Conservation (phyloP, 1,140 invertebrate genomes). For the Hyles euphorbiae region DNA sequence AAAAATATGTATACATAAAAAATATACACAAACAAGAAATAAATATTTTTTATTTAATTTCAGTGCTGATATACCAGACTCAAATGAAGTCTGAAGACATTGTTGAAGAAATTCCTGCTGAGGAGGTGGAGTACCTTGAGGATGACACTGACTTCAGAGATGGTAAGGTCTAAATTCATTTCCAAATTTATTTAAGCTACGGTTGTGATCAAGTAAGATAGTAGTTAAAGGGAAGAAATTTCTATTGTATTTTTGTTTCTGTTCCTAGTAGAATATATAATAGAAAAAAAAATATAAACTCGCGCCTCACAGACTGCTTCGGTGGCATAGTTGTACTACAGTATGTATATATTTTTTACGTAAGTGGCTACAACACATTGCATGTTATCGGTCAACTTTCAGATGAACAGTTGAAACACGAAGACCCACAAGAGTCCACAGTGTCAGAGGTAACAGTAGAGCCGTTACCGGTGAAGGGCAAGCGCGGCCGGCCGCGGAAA, state of each 20-base stretch:
- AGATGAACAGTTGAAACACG: constrained; percentile 24
- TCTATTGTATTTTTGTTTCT: too few species aligned
- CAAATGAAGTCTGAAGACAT: constrained; percentile 38
- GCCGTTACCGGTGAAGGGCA: constrained; percentile 31
- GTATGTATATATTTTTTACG: too few species aligned
- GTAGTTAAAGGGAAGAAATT: too few species aligned
- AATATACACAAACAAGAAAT: too few species aligned
- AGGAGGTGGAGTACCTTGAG: constrained; percentile 45
- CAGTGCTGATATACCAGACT: constrained; percentile 37
- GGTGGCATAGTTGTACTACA: too few species aligned
- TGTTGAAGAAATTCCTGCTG: constrained; percentile 16
- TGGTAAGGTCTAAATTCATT: constrained; percentile 22
- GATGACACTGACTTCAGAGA: constrained; percentile 45
- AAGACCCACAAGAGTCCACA: constrained; percentile 15
- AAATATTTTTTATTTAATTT: constrained; percentile 6
- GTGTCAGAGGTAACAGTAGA: constrained; percentile 36
- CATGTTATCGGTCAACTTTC: constrained; percentile 8
- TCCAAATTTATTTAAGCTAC: background rate
- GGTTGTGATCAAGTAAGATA: too few species aligned
- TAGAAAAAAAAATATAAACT: too few species aligned
- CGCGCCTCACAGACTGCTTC: too few species aligned
- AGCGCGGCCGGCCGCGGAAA: constrained; percentile 42
- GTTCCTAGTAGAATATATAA: too few species aligned
- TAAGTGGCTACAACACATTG: too few species aligned
- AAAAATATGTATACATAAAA: too few species aligned